These are phyloP conservation scores for Pseudomyrmex sp. DNA, from an alignment of 1,140 invertebrate species.

Conservation along the genomic window DNA sequence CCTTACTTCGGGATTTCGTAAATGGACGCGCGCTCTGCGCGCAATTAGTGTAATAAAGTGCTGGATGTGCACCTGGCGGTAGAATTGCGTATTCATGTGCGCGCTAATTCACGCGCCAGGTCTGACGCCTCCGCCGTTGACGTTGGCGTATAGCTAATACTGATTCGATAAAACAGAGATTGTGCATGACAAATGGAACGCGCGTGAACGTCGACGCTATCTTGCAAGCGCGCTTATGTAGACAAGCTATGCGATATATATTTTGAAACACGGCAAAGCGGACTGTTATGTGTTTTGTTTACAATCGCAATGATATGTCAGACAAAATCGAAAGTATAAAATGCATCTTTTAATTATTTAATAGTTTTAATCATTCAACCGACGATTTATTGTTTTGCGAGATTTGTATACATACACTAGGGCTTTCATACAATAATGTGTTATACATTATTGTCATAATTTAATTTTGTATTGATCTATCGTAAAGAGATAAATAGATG, in stretches of 20 bases:
- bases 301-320: too few relatives aligned
- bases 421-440: too few relatives aligned
- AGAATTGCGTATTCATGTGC: slow-evolving; percentile 54
- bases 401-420: too few relatives aligned
- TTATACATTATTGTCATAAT: too few relatives aligned
- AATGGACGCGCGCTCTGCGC: slow-evolving; percentile 37
- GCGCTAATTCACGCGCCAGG: slow-evolving; percentile 36
- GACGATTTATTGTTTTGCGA: too few relatives aligned
- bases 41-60: slow-evolving; percentile 70
- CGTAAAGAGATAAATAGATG: background rate
- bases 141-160: slow-evolving; percentile 23
- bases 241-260: slow-evolving; percentile 17
- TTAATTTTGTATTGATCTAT: too few relatives aligned
- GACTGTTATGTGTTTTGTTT: too few relatives aligned
- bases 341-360: too few relatives aligned
- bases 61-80: slow-evolving; percentile 52
- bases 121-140: slow-evolving; percentile 23
- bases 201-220: slow-evolving; percentile 11
- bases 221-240: background rate
- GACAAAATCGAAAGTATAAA: too few relatives aligned
- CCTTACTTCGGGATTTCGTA: slow-evolving; percentile 69
- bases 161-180: slow-evolving; percentile 22
- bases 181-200: slow-evolving; percentile 20
- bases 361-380: too few relatives aligned
- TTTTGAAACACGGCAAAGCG: too few relatives aligned